Conservation (phyloP, 2,113 vertebrate species). For the Caranx melampygus region DNA sequence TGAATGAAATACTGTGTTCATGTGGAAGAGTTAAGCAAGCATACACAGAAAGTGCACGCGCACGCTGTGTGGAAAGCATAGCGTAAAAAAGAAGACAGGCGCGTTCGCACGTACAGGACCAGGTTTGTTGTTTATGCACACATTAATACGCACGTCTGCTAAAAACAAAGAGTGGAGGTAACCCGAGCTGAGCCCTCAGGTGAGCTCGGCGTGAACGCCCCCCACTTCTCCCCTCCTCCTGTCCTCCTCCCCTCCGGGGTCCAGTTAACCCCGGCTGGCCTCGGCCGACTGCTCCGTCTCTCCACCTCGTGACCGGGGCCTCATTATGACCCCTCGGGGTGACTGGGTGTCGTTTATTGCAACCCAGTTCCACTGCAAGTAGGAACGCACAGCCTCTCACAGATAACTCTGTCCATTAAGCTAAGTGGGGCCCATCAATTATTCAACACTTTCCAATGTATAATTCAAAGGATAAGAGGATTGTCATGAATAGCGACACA, state of each 20-base stretch:
- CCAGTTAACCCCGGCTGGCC: conserved; percentile 75
- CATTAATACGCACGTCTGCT: conserved; percentile 3
- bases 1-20: neutral
- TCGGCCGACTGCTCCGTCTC: conserved; percentile 43
- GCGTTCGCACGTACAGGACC: neutral
- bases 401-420: conserved; percentile 82
- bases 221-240: conserved; percentile 42
- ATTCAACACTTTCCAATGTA: conserved; percentile 72
- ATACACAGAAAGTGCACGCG: neutral
- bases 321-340: conserved; percentile 60
- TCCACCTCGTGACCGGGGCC: conserved; percentile 48
- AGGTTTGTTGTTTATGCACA: neutral
- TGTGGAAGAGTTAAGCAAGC: neutral
- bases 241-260: conserved; percentile 60
- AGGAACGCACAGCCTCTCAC: conserved; percentile 54
- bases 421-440: conserved; percentile 79
- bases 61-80: neutral
- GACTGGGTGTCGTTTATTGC: conserved; percentile 54
- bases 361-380: conserved; percentile 59
- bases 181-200: conserved; percentile 61
- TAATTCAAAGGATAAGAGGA: conserved; percentile 74
- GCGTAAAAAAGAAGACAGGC: neutral
- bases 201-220: conserved; percentile 56
- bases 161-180: conserved; percentile 51
- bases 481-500: conserved; percentile 65